Evolutionary conservation across 2,888 invertebrate genomes (phyloP), one percentile per base, ranked within the genome.

Genomic region (Drosophila parthenogenetica): DNA sequence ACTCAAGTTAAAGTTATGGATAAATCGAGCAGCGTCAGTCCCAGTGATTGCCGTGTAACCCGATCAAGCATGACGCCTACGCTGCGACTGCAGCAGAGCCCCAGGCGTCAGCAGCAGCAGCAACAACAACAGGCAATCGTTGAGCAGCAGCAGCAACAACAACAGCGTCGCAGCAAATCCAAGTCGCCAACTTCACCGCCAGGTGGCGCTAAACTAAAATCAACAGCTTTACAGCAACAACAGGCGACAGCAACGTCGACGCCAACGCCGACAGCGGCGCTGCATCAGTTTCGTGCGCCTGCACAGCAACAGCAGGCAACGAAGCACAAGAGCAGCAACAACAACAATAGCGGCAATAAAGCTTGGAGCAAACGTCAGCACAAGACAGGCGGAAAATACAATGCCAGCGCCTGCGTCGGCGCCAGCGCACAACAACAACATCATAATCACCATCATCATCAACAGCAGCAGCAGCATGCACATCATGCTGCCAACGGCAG

Each of bases 201-300:
- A 48, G 57, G 51, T 4, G 73, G 69, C 16, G 69, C 45, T 0
- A 75, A 79, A 55, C 39, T 65, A 11, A 64, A 68, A 10, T 19
- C 62, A 43, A 13, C 37, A 32, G 50, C 70, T 35, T 17, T 62
- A 13, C 69, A 58, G 49, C 22, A 35, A 35, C 35, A 35, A 10
- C 49, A 53, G 29, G 16, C 54, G 35, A 14, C 62, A 19, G n/a
- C 46, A 14, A 19, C 62, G 42, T 13, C 55, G n/a, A 48, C 62
- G 29, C 4, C 62, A 22, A 8, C 42, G 14, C 0, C 55, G 2
- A 16, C 55, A 14, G 22, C 55, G 16, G 11, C 76, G 50, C 85
- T 84, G 55, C 89, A 91, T 81, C 92, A 92, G 64, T 92, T 92
- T 71, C 91, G 92, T 66, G 89, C 92, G 57, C 92, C 92, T 7